Base-by-base conservation (phyloP, 2,888 invertebrate genomes). In the Andrena hattorfiana region DNA sequence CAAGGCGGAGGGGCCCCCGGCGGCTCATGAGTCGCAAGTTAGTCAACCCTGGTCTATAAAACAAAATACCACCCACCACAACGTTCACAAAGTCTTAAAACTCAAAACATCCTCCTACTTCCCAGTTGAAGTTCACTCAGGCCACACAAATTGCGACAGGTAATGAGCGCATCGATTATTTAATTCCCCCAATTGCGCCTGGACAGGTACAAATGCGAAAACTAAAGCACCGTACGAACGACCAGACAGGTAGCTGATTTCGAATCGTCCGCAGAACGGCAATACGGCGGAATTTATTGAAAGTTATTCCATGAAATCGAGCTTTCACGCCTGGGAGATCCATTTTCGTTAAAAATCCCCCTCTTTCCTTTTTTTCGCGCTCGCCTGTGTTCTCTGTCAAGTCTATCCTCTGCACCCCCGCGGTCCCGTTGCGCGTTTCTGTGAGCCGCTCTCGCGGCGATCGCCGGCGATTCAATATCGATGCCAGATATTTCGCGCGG, bases 401-500 rank as follows among this genome's bases (percentile, higher is more conserved):
- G 51, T 59, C 32, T 63, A 67, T 54, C 42, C 74, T 70, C 70
- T 3, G 23, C 7, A 28, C 49, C 59, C 76, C 35, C 62, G 23
- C 64, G 76, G 63, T 28, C 68, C 79, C 23, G n/a, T 59, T 51
- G 48, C 32, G 48, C 63, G 56, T 75, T 72, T 74, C 77, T 67
- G 60, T 56, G 72, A 75, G 77, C 80, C 26, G 67, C 23, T 60
- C 72, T 30, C 67, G 81, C 70, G 76, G 77, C 70, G 77, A 71
- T 82, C 81, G 67, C 77, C 88, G 86, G 82, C 89, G 84, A 90
- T 92, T 91, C 90, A 91, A 91, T 92, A 91, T 91, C 90, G 88
- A 92, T 89, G 87, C 89, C 87, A 90, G 91, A 92, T 91, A 92
- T 93, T 92, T 91, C 89, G 89, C 91, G 86, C 85, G 77, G 82